Evolutionary conservation across 2,888 invertebrate species (phyloP).

Genomic region (Dasysyrphus albostriatus): DNA sequence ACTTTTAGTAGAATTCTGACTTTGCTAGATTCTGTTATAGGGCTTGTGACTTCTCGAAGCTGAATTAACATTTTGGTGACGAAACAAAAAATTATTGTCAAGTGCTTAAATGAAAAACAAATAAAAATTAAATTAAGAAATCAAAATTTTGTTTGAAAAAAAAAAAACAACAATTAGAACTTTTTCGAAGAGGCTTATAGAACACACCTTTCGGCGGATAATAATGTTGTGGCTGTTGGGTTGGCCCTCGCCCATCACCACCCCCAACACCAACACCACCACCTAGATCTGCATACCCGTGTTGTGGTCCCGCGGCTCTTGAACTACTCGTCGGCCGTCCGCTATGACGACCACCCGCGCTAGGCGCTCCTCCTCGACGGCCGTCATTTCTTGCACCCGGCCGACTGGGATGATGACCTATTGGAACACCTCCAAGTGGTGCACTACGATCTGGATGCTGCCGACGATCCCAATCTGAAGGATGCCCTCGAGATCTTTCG

Average conservation of each 20-base stretch:
- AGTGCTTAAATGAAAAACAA: conserved; percentile 68
- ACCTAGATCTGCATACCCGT: conserved; percentile 86
- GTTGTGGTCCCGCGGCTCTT: conserved; percentile 81
- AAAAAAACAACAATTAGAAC: conserved; percentile 51
- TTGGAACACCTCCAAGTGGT: conserved; percentile 36
- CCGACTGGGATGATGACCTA: conserved; percentile 77
- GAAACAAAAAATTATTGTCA: conserved; percentile 25
- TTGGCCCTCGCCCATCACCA: conserved; percentile 77
- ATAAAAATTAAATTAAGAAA: conserved; percentile 38
- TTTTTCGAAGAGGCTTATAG: conserved; percentile 78
- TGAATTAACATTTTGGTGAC: conserved; percentile 22
- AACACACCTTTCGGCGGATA: conserved; percentile 89
- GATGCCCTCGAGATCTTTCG: conserved; percentile 80
- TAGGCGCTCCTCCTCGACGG: conserved; percentile 61
- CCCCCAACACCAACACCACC: conserved; percentile 75
- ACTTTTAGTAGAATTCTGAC: not conserved
- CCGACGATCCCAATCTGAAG: conserved; percentile 83
- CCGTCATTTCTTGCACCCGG: conserved; percentile 81
- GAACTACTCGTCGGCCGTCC: conserved; percentile 80
- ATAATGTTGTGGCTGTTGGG: conserved; percentile 86
- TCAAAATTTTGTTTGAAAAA: not conserved
- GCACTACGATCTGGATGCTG: conserved; percentile 77
- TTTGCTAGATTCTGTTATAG: not conserved
- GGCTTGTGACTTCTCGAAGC: not conserved
- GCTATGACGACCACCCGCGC: conserved; percentile 80